Percentiles rank a stretch among this genome's conserved stretches.
These are phyloP conservation scores for Hyposmocoma kahamanoa DNA, from an alignment of 1,140 invertebrate species.

Conservation along the genomic window DNA sequence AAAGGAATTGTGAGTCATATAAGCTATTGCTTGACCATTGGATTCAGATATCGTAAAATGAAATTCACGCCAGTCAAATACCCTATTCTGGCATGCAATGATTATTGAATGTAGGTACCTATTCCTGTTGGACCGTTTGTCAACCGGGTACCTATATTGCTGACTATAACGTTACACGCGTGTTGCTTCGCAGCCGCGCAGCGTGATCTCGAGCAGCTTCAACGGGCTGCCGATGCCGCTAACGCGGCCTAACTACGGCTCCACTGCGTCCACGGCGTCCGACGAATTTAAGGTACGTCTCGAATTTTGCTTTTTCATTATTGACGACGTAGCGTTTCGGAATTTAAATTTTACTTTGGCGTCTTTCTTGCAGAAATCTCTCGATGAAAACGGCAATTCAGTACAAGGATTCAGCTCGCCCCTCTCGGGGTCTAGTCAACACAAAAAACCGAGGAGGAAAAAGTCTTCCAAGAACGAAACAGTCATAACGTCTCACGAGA, in stretches of 20 bases:
- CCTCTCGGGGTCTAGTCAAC: constrained; percentile 72
- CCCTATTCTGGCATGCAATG: no score
- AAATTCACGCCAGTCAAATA: no score
- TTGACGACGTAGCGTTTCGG: background rate
- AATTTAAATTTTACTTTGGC: no score
- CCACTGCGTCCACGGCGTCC: constrained; percentile 22
- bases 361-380: constrained; percentile 72
- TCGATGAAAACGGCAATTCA: constrained; percentile 80
- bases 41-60: no score
- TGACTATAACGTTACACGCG: no score
- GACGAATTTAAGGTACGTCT: constrained; percentile 26
- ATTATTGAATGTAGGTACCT: no score
- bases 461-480: constrained; percentile 77
- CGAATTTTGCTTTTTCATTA: background rate
- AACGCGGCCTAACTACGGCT: constrained; percentile 44
- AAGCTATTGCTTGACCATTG: no score
- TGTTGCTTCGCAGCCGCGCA: constrained; percentile 54
- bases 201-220: constrained; percentile 47
- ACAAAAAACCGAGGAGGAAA: constrained; percentile 73
- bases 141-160: no score
- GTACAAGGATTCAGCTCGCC: constrained; percentile 72
- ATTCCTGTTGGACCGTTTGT: no score
- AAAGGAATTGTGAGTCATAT: no score
- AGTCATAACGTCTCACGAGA: constrained; percentile 76
- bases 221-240: constrained; percentile 56